Conservation (phyloP, 2,113 vertebrate genomes). For the Todiramphus saurophagus region DNA sequence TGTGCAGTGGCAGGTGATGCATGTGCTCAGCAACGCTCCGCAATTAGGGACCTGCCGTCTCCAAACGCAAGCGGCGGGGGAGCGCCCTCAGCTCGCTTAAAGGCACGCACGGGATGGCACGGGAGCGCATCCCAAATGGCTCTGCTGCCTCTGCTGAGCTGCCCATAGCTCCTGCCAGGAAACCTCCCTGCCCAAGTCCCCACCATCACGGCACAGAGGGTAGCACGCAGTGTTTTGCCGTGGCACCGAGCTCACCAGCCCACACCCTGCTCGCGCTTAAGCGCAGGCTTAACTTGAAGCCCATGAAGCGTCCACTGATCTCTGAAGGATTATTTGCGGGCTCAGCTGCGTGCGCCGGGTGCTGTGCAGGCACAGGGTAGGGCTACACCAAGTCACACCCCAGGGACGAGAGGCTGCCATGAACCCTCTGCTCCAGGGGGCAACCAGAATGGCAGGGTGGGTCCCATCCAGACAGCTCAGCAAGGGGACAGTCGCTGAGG, state of each 20-base stretch:
- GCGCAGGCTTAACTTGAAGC: neutral
- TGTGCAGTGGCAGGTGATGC: neutral
- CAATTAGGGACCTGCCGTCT: neutral
- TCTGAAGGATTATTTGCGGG: neutral
- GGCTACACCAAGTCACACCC: neutral
- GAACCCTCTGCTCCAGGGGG: rapidly evolving
- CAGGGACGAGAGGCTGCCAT: neutral
- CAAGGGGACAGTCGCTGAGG: rapidly evolving
- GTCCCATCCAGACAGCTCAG: neutral
- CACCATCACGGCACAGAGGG: neutral
- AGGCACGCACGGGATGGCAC: rapidly evolving
- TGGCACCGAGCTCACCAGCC: neutral
- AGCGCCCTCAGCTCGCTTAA: rapidly evolving
- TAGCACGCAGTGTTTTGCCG: rapidly evolving
- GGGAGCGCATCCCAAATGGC: rapidly evolving
- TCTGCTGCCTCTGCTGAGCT: neutral
- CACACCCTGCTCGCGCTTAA: neutral
- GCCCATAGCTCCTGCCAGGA: rapidly evolving
- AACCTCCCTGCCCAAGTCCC: neutral
- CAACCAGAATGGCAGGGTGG: rapidly evolving
- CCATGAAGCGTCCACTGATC: neutral
- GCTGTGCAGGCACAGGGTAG: neutral
- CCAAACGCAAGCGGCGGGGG: neutral
- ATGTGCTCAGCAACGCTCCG: neutral
- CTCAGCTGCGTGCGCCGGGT: neutral